Evolutionary conservation across 1,140 invertebrate species (phyloP), one percentile per base, ranked within the genome.

Genomic region (Leptoteleia sp.): DNA sequence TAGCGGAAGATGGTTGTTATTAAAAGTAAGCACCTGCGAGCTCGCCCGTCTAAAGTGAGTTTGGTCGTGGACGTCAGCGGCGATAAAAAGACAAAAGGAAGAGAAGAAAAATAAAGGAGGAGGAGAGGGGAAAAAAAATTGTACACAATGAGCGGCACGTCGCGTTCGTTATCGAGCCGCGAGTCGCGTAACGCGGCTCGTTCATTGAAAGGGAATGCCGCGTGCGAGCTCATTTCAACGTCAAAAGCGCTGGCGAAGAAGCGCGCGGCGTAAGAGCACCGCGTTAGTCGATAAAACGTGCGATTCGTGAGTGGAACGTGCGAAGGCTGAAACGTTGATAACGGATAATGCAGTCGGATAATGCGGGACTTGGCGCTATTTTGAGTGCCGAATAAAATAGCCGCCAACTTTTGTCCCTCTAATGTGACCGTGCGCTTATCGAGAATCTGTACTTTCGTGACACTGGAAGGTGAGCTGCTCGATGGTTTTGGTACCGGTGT

Each of bases 191-290:
- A 40, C 59, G 54, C 52, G 13, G 29, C 52, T 59, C 52, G 43
- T 59, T 70, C 65, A 70, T 70, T 70, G 54, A 70, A 70, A 70
- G 65, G 29, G 65, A 70, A 57, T 70, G 65, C 54, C 45, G 65
- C 65, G 65, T 70, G 52, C 52, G 52, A 70, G 31, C 64, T 48
- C 50, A 22, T 52, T 57, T 48, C 22, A 5, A 70, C 54, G 65
- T 70, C 43, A 59, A 70, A 70, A 50, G 50, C 54, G 35, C 45
- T 59, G 42, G 64, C 64, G 65, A 70, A 42, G 54, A 70, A 59
- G 54, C 54, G 52, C 65, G 65, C 65, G 42, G 61, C 59, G 71
- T 31, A 37, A 50, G 29, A 65, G 45, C 59, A 61, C 19, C 59
- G 47, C 17, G 52, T 61, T 76, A 67, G 62, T 76, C 72, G 62